phyloP scores from a whole-genome alignment of 1,140 invertebrate genomes.

The Drosophila nigrodunni region DNA sequence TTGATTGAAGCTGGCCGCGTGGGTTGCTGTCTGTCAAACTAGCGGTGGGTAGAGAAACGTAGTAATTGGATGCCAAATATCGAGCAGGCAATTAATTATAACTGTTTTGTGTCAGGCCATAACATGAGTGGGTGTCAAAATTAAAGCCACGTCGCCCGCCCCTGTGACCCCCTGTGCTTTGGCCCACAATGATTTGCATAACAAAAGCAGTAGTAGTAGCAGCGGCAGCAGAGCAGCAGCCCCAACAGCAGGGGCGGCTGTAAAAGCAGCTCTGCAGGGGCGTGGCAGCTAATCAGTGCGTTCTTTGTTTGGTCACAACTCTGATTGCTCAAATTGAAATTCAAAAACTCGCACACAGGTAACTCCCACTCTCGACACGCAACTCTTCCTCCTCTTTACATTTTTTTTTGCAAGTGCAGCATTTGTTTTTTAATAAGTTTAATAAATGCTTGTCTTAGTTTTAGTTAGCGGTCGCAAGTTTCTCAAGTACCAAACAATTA shows the following conservation, averaged over 20 bases:
- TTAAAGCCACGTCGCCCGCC: slow-evolving; percentile 1
- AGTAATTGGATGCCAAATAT: slow-evolving; percentile 71
- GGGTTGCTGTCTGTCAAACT: slow-evolving; percentile 39
- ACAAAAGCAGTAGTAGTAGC: slow-evolving; percentile 62
- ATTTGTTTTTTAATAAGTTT: slow-evolving; percentile 76
- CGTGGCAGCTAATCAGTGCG: slow-evolving; percentile 73
- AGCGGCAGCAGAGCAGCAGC: slow-evolving; percentile 5
- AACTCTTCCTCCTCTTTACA: slow-evolving; percentile 17
- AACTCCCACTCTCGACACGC: slow-evolving; percentile 47
- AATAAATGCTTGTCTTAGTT: slow-evolving; percentile 81
- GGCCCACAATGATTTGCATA: slow-evolving; percentile 65
- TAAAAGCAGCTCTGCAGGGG: slow-evolving; percentile 36
- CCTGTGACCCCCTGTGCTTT: slow-evolving; percentile 33
- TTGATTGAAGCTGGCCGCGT: slow-evolving; percentile 57
- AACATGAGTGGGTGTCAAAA: slow-evolving; percentile 66
- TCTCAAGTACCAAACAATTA: slow-evolving; percentile 79
- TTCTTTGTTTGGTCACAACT: slow-evolving; percentile 61
- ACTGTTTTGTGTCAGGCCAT: slow-evolving; percentile 61
- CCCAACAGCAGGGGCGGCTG: neutral
- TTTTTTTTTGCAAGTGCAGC: slow-evolving; percentile 28
- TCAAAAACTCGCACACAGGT: slow-evolving; percentile 8
- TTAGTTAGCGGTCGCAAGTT: slow-evolving; percentile 77
- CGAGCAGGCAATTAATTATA: slow-evolving; percentile 80
- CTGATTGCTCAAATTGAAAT: slow-evolving; percentile 26
- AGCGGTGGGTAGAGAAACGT: slow-evolving; percentile 15